Conservation (phyloP, 2,888 invertebrate species). For the Agrilus mali region DNA sequence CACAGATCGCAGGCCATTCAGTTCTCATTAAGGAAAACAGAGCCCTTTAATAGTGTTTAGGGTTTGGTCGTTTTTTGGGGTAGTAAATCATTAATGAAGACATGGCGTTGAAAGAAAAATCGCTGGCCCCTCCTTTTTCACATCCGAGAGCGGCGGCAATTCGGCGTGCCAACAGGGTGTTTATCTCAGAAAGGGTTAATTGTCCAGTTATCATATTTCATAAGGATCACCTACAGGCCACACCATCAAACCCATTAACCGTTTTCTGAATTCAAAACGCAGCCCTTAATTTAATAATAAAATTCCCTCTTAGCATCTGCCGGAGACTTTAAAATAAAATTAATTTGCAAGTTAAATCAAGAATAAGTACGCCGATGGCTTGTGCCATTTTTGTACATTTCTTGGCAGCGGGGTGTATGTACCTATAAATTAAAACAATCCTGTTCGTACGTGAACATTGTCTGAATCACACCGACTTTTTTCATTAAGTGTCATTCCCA, state of each 20-base stretch:
- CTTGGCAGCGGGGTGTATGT: background rate
- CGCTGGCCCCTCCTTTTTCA: slow-evolving; percentile 16
- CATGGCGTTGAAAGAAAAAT: too few species aligned
- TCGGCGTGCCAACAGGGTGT: slow-evolving; percentile 10
- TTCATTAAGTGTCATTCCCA: too few species aligned
- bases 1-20: too few species aligned
- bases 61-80: too few species aligned
- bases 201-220: slow-evolving; percentile 18
- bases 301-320: slow-evolving; percentile 8
- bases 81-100: too few species aligned
- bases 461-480: too few species aligned
- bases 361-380: background rate
- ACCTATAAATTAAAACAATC: too few species aligned
- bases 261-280: slow-evolving; percentile 10
- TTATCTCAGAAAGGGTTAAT: slow-evolving; percentile 19
- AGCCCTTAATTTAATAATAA: slow-evolving; percentile 15
- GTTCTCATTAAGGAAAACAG: too few species aligned
- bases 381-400: background rate
- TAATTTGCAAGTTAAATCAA: background rate
- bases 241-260: slow-evolving; percentile 9
- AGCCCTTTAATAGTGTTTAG: too few species aligned
- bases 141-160: slow-evolving; percentile 11
- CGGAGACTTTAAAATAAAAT: background rate
- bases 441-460: too few species aligned
- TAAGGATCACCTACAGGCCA: slow-evolving; percentile 15